Evolutionary conservation across 37 sponge, comb jelly and placozoan genomes (phyloP).

Genomic region (Petrosia ficiformis): DNA sequence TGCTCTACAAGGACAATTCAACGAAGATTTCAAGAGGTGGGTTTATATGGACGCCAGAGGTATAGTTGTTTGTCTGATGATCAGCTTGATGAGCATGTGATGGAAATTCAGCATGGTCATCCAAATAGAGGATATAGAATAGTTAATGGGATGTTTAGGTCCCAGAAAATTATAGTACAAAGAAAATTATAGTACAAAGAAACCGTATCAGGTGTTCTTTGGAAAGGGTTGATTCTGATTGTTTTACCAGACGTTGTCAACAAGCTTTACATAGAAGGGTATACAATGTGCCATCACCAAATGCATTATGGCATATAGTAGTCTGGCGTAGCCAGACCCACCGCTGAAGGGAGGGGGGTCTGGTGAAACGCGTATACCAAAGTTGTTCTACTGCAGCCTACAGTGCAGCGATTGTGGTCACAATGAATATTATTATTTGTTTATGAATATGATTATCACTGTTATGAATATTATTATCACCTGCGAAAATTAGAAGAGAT

Average conservation of each 20-base stretch:
- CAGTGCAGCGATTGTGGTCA: no score
- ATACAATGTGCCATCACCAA: conserved; percentile 9
- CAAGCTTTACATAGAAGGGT: conserved; percentile 10
- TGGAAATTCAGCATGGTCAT: not conserved
- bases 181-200: no score
- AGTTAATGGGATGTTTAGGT: conserved; percentile 12
- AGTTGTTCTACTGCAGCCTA: no score
- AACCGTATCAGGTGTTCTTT: conserved; percentile 31
- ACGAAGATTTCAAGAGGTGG: conserved; percentile 12
- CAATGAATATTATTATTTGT: no score
- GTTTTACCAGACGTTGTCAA: conserved; percentile 21
- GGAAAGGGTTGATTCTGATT: conserved; percentile 49
- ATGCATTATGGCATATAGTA: conserved; percentile 35
- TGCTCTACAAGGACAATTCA: conserved; percentile 46
- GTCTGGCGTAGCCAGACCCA: no score
- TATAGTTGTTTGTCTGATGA: conserved; percentile 6
- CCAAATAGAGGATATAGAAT: conserved; percentile 33
- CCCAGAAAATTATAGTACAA: conserved; percentile 24
- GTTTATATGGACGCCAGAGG: not conserved
- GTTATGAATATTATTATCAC: no score
- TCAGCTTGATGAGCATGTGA: conserved; percentile 11
- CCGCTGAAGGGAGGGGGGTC: no score
- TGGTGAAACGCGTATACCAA: no score
- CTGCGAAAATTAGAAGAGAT: no score
- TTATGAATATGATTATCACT: no score